phyloP scores from a whole-genome alignment of 1,140 invertebrate genomes.

The Berghia stephanieae region DNA sequence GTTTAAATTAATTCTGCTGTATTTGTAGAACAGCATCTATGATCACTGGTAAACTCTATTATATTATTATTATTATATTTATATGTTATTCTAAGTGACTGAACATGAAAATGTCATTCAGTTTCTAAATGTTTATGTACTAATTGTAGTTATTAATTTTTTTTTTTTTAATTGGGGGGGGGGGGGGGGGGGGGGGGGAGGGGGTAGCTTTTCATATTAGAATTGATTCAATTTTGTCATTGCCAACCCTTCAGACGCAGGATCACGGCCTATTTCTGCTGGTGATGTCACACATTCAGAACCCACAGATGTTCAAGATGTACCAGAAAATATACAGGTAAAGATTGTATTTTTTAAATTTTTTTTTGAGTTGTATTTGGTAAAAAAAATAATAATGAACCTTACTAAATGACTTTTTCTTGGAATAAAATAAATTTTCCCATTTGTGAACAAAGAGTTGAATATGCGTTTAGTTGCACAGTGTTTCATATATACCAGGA shows the following conservation, averaged over 20 bases:
- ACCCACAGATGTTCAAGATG: conserved; percentile 40
- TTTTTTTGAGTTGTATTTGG: neutral
- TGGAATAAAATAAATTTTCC: neutral
- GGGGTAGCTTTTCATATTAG: no score
- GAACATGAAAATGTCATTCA: no score
- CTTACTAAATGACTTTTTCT: neutral
- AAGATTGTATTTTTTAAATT: neutral
- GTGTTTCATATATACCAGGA: neutral
- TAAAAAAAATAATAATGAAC: neutral
- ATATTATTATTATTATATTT: no score
- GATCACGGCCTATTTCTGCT: conserved; percentile 37
- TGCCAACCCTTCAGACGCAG: conserved; percentile 53
- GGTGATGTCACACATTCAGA: conserved; percentile 38
- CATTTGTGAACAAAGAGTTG: neutral
- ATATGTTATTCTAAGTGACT: no score
- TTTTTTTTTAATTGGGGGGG: no score
- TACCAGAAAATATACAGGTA: conserved; percentile 58
- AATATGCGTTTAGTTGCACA: neutral
- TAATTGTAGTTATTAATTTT: no score
- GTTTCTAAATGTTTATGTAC: no score
- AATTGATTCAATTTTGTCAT: no score
- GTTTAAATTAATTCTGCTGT: no score
- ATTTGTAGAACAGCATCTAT: no score
- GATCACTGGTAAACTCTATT: no score
- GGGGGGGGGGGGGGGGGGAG: no score